These are phyloP conservation scores for Drosophila planitibia DNA, from an alignment of 2,888 invertebrate genomes.

Conservation along the genomic window DNA sequence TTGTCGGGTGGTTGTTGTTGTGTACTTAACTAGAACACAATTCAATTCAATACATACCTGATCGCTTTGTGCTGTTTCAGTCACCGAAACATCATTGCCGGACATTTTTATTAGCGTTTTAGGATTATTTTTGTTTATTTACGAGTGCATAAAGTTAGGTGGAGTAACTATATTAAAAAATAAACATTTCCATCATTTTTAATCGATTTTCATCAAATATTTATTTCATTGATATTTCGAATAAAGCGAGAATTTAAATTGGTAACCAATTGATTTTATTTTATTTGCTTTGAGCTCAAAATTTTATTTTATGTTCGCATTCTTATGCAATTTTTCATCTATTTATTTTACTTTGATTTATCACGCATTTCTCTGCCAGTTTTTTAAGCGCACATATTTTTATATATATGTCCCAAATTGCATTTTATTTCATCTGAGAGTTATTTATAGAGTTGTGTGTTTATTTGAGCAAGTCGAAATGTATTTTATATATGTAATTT, in stretches of 20 bases:
- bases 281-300: slow-evolving; percentile 2
- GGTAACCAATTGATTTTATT: slow-evolving; percentile 5
- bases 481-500: slow-evolving; percentile 21
- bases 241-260: neutral
- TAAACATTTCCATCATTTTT: slow-evolving; percentile 23
- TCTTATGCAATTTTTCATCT: slow-evolving; percentile 24
- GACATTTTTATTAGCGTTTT: slow-evolving; percentile 59
- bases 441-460: slow-evolving; percentile 21
- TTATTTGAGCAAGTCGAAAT: slow-evolving; percentile 43
- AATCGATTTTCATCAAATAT: neutral
- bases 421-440: slow-evolving; percentile 3
- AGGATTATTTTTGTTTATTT: slow-evolving; percentile 21
- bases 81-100: slow-evolving; percentile 70
- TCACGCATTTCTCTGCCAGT: slow-evolving; percentile 18
- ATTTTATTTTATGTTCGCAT: slow-evolving; percentile 4
- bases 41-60: slow-evolving; percentile 63
- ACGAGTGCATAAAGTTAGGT: slow-evolving; percentile 47
- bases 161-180: slow-evolving; percentile 35
- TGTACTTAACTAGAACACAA: neutral
- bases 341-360: slow-evolving; percentile 52
- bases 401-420: slow-evolving; percentile 6
- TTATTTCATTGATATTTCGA: neutral
- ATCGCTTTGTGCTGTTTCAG: slow-evolving; percentile 76
- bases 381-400: slow-evolving; percentile 25
- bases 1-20: slow-evolving; percentile 3